Evolutionary conservation across 1,140 invertebrate species (phyloP).

Genomic region (Lasaia peninsularis): DNA sequence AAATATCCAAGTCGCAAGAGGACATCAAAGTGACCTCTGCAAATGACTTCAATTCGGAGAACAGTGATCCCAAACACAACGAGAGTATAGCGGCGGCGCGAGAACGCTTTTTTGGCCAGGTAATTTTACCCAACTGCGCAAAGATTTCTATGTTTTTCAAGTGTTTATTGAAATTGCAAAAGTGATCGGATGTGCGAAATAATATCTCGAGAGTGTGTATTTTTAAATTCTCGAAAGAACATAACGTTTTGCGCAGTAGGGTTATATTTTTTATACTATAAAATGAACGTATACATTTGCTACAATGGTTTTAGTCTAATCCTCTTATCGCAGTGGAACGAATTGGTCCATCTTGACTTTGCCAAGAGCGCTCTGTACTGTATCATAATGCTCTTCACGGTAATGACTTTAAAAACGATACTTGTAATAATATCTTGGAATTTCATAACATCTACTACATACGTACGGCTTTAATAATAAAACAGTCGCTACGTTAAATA

Average conservation of each 20-base stretch:
- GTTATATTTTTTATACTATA: neutral
- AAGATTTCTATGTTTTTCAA: neutral
- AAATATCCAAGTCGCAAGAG: conserved; percentile 20
- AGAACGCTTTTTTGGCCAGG: conserved; percentile 69
- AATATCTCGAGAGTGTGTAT: no score
- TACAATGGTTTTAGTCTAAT: conserved; percentile 45
- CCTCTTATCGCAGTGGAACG: conserved; percentile 63
- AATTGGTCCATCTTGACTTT: conserved; percentile 35
- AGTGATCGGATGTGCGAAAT: no score
- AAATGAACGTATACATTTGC: conserved; percentile 20
- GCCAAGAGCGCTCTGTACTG: conserved; percentile 46
- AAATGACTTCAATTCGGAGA: conserved; percentile 26
- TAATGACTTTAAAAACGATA: conserved; percentile 34
- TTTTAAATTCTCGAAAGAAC: no score
- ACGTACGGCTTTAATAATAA: no score
- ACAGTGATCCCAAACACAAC: conserved; percentile 39
- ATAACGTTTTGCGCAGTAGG: no score
- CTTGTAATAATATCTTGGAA: no score
- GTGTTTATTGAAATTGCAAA: neutral
- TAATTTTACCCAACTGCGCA: conserved; percentile 26
- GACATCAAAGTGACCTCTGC: conserved; percentile 28
- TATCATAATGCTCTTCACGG: conserved; percentile 42
- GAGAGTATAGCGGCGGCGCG: conserved; percentile 61
- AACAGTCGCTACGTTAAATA: no score
- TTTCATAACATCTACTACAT: no score